Evolutionary conservation across 1,140 invertebrate genomes (phyloP).

Genomic region (Neodiprion virginianus): DNA sequence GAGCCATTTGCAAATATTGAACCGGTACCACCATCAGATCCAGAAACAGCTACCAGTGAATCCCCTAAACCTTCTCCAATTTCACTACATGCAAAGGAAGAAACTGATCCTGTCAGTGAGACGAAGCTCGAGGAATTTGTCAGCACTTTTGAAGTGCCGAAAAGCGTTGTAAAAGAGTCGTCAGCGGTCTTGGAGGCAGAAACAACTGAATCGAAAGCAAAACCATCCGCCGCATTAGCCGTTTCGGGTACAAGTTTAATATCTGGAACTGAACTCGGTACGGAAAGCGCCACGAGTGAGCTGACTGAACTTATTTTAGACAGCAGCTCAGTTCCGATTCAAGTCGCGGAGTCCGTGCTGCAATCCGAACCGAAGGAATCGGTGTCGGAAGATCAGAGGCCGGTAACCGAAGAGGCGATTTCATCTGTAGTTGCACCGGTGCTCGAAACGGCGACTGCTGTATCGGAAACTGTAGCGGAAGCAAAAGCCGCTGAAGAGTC

Average conservation of each 20-base stretch:
- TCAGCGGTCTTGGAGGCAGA: background rate
- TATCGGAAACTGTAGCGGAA: slow-evolving; percentile 11
- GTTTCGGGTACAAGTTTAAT: slow-evolving; percentile 13
- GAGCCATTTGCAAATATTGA: too few relatives aligned
- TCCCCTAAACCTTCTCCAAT: too few relatives aligned
- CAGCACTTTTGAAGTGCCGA: too few relatives aligned
- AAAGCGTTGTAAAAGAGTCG: background rate
- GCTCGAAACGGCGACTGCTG: slow-evolving; percentile 38
- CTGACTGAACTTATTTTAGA: slow-evolving; percentile 21
- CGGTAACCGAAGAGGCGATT: slow-evolving; percentile 43
- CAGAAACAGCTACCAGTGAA: too few relatives aligned
- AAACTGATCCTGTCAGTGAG: too few relatives aligned
- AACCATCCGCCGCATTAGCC: slow-evolving; percentile 13
- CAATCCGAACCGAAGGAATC: slow-evolving; percentile 53
- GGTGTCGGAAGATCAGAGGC: slow-evolving; percentile 40
- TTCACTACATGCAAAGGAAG: too few relatives aligned
- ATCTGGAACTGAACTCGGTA: slow-evolving; percentile 23
- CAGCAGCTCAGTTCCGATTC: slow-evolving; percentile 48
- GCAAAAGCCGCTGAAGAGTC: background rate
- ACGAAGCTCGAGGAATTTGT: too few relatives aligned
- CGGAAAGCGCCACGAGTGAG: background rate
- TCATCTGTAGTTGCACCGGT: slow-evolving; percentile 45
- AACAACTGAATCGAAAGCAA: slow-evolving; percentile 17
- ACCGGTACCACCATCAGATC: too few relatives aligned
- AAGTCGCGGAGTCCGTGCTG: slow-evolving; percentile 56